These are phyloP conservation scores for Poecilus cupreus DNA, from an alignment of 2,888 invertebrate species.

Conservation along the genomic window DNA sequence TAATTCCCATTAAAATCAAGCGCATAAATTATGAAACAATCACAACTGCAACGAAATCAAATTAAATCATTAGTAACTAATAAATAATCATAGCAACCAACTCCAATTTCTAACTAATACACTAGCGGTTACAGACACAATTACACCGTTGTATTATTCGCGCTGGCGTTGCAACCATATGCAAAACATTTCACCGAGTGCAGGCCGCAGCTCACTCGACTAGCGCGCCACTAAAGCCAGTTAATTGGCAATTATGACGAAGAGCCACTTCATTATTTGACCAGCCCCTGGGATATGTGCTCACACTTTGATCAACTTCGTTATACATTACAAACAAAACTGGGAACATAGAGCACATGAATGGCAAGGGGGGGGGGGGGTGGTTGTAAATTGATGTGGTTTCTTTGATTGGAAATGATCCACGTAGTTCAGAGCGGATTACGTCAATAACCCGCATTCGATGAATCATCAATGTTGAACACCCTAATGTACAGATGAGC, in stretches of 20 bases:
- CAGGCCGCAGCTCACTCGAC: background rate
- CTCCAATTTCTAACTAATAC: background rate
- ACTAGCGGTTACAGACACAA: background rate
- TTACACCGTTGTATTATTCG: background rate
- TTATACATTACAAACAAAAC: constrained; percentile 25
- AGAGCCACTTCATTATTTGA: constrained; percentile 55
- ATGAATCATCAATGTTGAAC: no score
- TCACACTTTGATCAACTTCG: constrained; percentile 46
- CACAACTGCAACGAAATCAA: background rate
- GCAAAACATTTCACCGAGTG: background rate
- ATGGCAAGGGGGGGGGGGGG: no score
- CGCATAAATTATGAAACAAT: background rate
- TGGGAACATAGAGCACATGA: no score
- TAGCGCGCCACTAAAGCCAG: constrained; percentile 31
- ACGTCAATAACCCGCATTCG: no score
- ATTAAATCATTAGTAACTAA: background rate
- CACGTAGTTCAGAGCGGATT: no score
- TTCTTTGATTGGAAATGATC: background rate
- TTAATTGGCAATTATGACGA: constrained; percentile 57
- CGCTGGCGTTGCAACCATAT: background rate
- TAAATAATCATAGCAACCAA: background rate
- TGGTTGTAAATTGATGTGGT: background rate
- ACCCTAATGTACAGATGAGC: no score
- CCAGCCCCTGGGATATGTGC: constrained; percentile 11
- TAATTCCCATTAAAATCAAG: no score